Conservation (phyloP, 1,140 invertebrate genomes). For the Drosophila erecta region DNA sequence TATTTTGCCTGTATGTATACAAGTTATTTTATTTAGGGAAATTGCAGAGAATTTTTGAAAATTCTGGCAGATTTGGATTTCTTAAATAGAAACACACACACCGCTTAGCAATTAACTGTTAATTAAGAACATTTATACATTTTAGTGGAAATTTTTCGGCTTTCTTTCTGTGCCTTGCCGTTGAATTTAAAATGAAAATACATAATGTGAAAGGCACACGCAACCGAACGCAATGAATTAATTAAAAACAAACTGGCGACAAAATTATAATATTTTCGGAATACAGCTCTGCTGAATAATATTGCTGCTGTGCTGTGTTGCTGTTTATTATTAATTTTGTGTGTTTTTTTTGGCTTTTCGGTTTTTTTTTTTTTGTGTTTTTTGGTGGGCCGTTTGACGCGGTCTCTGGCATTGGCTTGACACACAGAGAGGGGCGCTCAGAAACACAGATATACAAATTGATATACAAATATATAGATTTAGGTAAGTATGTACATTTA, state of each 20-base stretch:
- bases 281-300: conserved; percentile 21
- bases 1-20: no score
- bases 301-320: conserved; percentile 20
- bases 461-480: neutral
- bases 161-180: neutral
- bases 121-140: conserved; percentile 10
- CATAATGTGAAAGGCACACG: conserved; percentile 20
- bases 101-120: conserved; percentile 3
- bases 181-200: conserved; percentile 6
- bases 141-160: conserved; percentile 5
- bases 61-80: no score
- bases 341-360: conserved; percentile 10
- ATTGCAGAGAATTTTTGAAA: no score
- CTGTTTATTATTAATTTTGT: conserved; percentile 13
- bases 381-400: conserved; percentile 34
- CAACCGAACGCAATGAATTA: conserved; percentile 27
- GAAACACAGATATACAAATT: conserved; percentile 3
- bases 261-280: conserved; percentile 21
- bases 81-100: no score
- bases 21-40: neutral
- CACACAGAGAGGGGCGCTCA: conserved; percentile 17
- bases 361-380: conserved; percentile 6
- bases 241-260: conserved; percentile 6
- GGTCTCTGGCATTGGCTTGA: conserved; percentile 36
- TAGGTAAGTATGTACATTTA: neutral